Evolutionary conservation across 2,113 vertebrate species (phyloP), one percentile per base, ranked within the genome.

Genomic region (Etheostoma cragini): DNA sequence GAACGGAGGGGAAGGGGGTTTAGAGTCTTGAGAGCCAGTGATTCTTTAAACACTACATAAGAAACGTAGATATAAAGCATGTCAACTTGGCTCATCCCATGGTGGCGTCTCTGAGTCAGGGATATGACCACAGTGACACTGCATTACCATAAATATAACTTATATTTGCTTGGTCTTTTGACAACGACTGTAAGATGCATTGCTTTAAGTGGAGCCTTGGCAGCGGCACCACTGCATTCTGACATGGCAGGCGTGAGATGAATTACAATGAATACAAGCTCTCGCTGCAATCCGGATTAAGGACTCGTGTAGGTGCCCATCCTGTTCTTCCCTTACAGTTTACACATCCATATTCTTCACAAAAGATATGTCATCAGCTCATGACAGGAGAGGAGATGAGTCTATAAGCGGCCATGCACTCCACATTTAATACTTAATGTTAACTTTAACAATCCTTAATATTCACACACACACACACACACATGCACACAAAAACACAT

Each of bases 191-290:
- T 66, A 24, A 68, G 53, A 64, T n/a, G 65, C 83, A 74, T 90
- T 87, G 61, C 72, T 92, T 75, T 83, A 83, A 92, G 79, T 85
- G 75, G 74, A 84, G 66, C 15, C 64, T 86, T 83, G 86, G 88
- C 89, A 84, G 75, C 17, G 46, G 47, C 64, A 87, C 47, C 74
- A 42, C 76, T 81, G 82, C 85, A 63, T 82, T 81, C 77, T 90
- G 89, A 89, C 81, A 78, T 72, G 64, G 70, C 74, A 30, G 71
- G n/a, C 75, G 26, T 86, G 88, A 91, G 85, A 73, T 89, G 90
- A 93, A 89, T 93, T 67, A 83, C 83, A 92, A 93, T 88, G 84
- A 84, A 75, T 62, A 70, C 15, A 13, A 85, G 38, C 76, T 70
- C 78, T 69, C 73, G 70, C 81, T 84, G 83, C 83, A 82, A 88